A percentile compares a stretch with the other conserved stretches of the same genome.
Conservation (phyloP, 2,113 vertebrate species). For the Clinocottus analis region DNA sequence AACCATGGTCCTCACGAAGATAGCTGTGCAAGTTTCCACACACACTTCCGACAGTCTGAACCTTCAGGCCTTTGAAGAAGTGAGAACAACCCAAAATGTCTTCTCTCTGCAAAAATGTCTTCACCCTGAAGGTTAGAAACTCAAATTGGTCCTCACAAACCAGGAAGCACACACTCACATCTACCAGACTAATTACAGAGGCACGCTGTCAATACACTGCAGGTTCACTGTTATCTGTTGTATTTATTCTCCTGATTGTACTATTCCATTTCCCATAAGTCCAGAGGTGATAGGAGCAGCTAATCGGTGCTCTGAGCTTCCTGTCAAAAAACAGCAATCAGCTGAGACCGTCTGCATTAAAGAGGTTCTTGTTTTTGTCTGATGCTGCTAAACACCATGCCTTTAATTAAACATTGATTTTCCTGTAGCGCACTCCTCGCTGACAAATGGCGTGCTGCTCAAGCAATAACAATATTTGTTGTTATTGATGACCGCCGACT, state of each 20-base stretch:
- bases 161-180: background rate
- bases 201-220: background rate
- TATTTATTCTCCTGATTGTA: constrained; percentile 1
- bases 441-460: constrained; percentile 69
- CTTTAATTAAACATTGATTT: constrained; percentile 80
- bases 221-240: background rate
- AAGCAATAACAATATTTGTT: constrained; percentile 62
- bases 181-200: background rate
- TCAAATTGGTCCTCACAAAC: background rate
- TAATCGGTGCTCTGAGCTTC: constrained; percentile 21
- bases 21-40: background rate
- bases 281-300: constrained; percentile 29
- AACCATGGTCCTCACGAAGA: too few species aligned
- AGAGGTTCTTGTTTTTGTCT: constrained; percentile 48
- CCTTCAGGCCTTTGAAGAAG: background rate
- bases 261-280: constrained; percentile 10
- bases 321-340: constrained; percentile 20
- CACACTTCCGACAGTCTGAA: background rate
- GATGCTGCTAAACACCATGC: constrained; percentile 63
- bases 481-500: constrained; percentile 54
- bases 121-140: background rate
- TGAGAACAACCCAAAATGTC: background rate
- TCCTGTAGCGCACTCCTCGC: constrained; percentile 51
- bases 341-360: constrained; percentile 48
- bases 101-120: background rate